A percentile compares a stretch with the other conserved stretches of the same genome.
These are phyloP conservation scores for Tenthredo notha DNA, from an alignment of 2,888 invertebrate genomes.

Conservation along the genomic window DNA sequence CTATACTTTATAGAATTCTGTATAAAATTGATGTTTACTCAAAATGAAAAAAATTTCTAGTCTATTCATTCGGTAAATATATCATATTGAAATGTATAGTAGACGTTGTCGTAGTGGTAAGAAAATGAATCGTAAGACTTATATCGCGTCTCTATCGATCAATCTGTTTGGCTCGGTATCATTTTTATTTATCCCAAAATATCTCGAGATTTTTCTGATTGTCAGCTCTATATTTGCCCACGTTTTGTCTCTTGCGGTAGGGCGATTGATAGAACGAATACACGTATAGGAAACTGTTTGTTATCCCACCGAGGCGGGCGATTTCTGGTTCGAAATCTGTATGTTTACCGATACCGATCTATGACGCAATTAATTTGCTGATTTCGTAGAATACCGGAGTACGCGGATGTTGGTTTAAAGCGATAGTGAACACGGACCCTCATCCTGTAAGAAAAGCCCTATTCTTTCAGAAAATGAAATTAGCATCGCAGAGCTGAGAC, in stretches of 20 bases:
- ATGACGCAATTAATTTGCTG: neutral
- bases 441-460: neutral
- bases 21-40: neutral
- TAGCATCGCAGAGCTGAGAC: neutral
- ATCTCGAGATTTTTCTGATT: neutral
- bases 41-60: neutral
- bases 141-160: neutral
- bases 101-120: neutral
- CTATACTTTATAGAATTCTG: neutral
- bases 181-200: neutral
- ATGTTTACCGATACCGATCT: neutral
- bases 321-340: neutral
- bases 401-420: neutral
- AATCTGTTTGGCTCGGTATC: neutral
- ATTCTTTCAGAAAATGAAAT: slow-evolving; percentile 9
- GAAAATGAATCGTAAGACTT: neutral
- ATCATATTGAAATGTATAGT: neutral
- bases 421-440: neutral
- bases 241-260: neutral
- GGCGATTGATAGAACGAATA: neutral
- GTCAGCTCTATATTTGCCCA: neutral
- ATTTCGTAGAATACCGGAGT: neutral
- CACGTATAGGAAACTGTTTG: neutral
- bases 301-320: neutral
- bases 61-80: neutral